These are phyloP conservation scores for Eubasilissa splendida DNA, from an alignment of 2,888 invertebrate genomes.

Conservation along the genomic window DNA sequence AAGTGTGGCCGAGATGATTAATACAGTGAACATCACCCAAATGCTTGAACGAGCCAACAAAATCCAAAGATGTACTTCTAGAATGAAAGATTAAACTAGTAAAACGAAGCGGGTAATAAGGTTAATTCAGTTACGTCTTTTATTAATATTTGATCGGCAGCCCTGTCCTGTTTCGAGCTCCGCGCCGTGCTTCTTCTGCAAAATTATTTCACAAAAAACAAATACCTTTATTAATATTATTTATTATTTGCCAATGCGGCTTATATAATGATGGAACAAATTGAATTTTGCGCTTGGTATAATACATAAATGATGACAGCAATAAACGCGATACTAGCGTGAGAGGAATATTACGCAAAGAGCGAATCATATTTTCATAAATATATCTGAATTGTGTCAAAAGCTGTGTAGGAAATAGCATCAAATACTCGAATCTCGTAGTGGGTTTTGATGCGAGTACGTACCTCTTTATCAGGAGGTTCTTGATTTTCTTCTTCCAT, in stretches of 20 bases:
- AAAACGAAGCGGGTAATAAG: conserved; percentile 25
- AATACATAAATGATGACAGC: no score
- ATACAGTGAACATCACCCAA: neutral
- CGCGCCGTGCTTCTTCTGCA: conserved; percentile 55
- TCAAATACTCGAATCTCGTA: conserved; percentile 31
- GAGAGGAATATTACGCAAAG: no score
- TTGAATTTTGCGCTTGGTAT: no score
- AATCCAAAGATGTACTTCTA: conserved; percentile 15
- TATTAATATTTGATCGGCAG: conserved; percentile 51
- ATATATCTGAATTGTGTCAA: conserved; percentile 13
- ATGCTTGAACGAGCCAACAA: neutral
- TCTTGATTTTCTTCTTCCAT: conserved; percentile 74
- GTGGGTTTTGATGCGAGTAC: neutral
- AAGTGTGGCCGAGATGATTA: neutral
- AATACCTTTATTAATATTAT: conserved; percentile 13
- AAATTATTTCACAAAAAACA: conserved; percentile 42
- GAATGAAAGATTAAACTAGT: conserved; percentile 25
- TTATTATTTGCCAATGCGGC: neutral
- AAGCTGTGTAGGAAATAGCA: conserved; percentile 38
- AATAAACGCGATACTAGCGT: no score
- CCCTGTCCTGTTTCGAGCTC: conserved; percentile 53
- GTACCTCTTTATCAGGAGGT: conserved; percentile 68
- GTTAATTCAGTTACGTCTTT: conserved; percentile 54
- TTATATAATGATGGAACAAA: no score
- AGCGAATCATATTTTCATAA: no score